Percentiles rank a stretch among this genome's conserved stretches.
Evolutionary conservation across 2,888 invertebrate species (phyloP).

Genomic region (Mechanitis mazaeus): DNA sequence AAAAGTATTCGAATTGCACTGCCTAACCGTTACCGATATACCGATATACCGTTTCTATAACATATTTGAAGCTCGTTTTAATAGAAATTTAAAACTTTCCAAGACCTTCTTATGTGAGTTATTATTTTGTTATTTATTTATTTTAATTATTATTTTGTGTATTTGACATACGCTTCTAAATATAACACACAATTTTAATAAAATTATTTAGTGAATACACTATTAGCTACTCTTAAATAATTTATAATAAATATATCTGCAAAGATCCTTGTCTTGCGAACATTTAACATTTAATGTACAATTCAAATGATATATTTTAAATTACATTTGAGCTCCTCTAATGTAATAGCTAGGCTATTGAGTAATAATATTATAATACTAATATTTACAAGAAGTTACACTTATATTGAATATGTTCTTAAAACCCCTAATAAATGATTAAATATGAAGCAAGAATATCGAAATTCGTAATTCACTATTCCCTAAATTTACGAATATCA

Average conservation of each 20-base stretch:
- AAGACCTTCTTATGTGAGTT: no score
- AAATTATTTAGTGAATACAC: no score
- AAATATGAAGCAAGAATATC: constrained; percentile 14
- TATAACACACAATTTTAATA: no score
- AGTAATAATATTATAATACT: neutral
- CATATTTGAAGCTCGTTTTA: constrained; percentile 1
- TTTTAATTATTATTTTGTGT: no score
- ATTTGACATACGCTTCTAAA: no score
- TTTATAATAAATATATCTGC: neutral
- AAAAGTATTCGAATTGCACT: neutral
- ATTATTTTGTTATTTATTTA: no score
- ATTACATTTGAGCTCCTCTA: constrained; percentile 1
- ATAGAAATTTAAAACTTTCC: neutral
- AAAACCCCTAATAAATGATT: neutral
- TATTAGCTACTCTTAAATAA: no score
- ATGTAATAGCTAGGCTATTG: neutral
- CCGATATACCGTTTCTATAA: neutral
- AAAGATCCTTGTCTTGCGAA: neutral
- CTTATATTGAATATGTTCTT: neutral
- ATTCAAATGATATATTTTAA: constrained; percentile 1
- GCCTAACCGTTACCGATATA: neutral
- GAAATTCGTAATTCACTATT: constrained; percentile 19
- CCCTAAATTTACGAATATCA: constrained; percentile 15
- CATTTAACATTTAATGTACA: neutral
- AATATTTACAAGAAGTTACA: neutral